A percentile compares a stretch with the other conserved stretches of the same genome.
Evolutionary conservation across 2,113 vertebrate genomes (phyloP).

Genomic region (Cinclus mexicanus): DNA sequence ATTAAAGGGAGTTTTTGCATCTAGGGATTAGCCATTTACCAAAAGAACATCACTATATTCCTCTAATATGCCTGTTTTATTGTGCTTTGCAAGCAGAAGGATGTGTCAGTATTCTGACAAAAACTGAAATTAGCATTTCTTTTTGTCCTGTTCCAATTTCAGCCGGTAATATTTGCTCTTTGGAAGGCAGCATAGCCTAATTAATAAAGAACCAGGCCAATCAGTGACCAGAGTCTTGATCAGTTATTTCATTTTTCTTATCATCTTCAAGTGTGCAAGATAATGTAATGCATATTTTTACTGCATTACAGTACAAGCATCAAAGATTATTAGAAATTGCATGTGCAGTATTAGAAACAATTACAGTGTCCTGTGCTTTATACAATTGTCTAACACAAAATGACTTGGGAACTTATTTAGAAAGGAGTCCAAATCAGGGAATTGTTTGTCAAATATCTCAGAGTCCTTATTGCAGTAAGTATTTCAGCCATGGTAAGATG

Average conservation of each 20-base stretch:
- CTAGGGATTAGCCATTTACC: slow-evolving; percentile 22
- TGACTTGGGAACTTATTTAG: neutral
- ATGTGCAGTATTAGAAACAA: neutral
- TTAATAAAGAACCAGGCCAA: neutral
- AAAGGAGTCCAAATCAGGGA: neutral
- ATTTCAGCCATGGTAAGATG: neutral
- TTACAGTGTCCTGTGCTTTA: neutral
- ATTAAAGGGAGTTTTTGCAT: neutral
- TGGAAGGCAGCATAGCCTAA: neutral
- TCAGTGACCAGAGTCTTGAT: neutral
- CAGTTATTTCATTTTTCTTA: neutral
- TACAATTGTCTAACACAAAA: neutral
- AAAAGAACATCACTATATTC: slow-evolving; percentile 34
- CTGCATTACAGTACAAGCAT: neutral
- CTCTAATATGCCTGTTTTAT: slow-evolving; percentile 4
- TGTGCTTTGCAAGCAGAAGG: slow-evolving; percentile 29
- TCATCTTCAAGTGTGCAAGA: neutral
- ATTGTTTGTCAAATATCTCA: neutral
- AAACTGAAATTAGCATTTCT: slow-evolving; percentile 55
- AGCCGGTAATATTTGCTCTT: slow-evolving; percentile 45
- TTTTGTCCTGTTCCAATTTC: slow-evolving; percentile 62
- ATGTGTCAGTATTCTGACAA: slow-evolving; percentile 61
- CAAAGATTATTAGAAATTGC: neutral
- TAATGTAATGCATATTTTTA: neutral
- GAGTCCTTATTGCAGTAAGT: neutral